Percentiles rank a stretch among this genome's conserved stretches.
These are phyloP conservation scores for Myrmophylax atrothorax DNA, from an alignment of 2,113 vertebrate genomes.

Conservation along the genomic window DNA sequence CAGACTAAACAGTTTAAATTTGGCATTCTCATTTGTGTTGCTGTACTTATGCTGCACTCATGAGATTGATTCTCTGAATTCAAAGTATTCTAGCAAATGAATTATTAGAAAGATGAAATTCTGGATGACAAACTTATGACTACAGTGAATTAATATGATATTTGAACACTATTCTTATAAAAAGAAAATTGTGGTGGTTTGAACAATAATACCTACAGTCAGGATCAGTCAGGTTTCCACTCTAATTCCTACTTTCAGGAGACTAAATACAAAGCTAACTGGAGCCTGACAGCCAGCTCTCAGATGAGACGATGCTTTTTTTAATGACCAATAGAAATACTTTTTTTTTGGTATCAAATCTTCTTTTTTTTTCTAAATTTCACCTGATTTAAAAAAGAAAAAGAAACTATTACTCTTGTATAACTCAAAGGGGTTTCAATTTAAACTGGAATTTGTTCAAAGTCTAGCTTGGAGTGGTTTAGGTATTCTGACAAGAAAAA, in stretches of 20 bases:
- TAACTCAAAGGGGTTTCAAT: not conserved
- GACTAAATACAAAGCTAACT: constrained; percentile 1
- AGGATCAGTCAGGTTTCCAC: constrained; percentile 27
- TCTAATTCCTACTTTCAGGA: constrained; percentile 7
- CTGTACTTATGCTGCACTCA: constrained; percentile 36
- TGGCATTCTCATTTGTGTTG: constrained; percentile 66
- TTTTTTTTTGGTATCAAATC: not conserved
- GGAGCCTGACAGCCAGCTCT: not conserved
- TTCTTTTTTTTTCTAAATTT: not conserved
- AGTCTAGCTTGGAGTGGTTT: not conserved
- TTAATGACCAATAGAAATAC: not conserved
- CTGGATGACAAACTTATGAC: constrained; percentile 45
- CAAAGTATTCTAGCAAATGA: constrained; percentile 56
- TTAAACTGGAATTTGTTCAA: constrained; percentile 10
- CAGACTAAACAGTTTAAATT: constrained; percentile 75
- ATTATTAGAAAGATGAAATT: constrained; percentile 58
- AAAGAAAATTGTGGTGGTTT: not conserved
- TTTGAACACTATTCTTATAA: constrained; percentile 1
- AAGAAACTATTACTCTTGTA: not conserved
- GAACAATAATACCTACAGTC: not conserved
- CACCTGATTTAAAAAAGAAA: not conserved
- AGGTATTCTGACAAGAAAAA: constrained; percentile 34
- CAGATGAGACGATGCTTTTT: not conserved
- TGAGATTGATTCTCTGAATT: constrained; percentile 60
- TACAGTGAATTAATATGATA: not conserved